Evolutionary conservation across 2,888 invertebrate species (phyloP), one percentile per base, ranked within the genome.

Genomic region (Rhynchonema sp.): DNA sequence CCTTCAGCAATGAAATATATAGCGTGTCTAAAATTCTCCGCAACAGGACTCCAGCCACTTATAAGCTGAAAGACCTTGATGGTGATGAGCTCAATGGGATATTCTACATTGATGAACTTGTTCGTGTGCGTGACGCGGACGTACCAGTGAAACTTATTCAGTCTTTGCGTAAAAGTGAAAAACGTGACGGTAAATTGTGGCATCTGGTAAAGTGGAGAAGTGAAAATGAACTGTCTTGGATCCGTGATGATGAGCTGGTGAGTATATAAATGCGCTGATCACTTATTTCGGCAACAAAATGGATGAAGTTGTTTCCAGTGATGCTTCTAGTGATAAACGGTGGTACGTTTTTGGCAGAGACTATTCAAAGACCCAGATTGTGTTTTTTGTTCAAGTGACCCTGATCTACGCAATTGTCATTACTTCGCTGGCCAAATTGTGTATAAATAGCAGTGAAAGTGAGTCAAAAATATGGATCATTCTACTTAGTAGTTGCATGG

Each of bases 81-180:
- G 59, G 30, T 6, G 59, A 54, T 28, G 54, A 52, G 9, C 26
- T 59, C 9, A 25, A 59, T 23, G 59, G 59, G 6, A 25, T 46
- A 9, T 59, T 59, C 29, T 59, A 59, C 30, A 30, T 54, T 20
- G 27, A 54, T 6, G 53, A 59, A 28, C 22, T 59, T 17, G 46
- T 46, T 26, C 26, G n/a, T 9, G 30, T 30, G 2, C 20, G 6
- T 17, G 53, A 59, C 17, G 25, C 29, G 2, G 27, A 28, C 3
- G 3, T 9, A 9, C 9, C 22, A 2, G 9, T 25, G 23, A 53
- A 20, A 29, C n/a, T 54, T 20, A 59, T 49, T 49, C 13, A 49
- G 9, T 3, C 3, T 17, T 3, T 49, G 27, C 17, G 3, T 25
- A 46, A 27, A 13, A 13, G 13, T 25, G 38, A 49, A 25, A 58